Evolutionary conservation across 2,888 invertebrate species (phyloP).

Genomic region (Unio delphinus): DNA sequence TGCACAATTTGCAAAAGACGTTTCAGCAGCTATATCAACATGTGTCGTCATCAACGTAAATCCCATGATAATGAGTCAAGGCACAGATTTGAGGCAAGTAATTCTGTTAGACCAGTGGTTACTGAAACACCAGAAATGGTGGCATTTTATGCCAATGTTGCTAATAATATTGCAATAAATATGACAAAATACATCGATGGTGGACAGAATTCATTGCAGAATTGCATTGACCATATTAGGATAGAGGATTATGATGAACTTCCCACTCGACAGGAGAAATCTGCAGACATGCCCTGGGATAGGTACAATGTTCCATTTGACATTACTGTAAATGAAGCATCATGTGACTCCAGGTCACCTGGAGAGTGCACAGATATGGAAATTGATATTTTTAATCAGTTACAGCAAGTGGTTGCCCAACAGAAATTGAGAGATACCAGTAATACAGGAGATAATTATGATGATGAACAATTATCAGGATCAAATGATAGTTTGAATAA

Average conservation of each 20-base stretch:
- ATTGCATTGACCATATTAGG: conserved; percentile 43
- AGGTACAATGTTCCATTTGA: conserved; percentile 56
- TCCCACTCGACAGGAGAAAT: conserved; percentile 12
- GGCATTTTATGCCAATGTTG: conserved; percentile 84
- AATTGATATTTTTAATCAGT: too few relatives aligned
- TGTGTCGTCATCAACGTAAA: conserved; percentile 71
- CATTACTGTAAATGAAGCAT: too few relatives aligned
- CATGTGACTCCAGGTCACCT: too few relatives aligned
- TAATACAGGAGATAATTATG: too few relatives aligned
- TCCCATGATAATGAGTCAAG: conserved; percentile 56
- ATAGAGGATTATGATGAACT: conserved; percentile 30
- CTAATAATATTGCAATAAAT: conserved; percentile 84
- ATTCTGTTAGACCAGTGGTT: conserved; percentile 11
- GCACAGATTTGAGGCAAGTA: conserved; percentile 17
- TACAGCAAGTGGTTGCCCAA: too few relatives aligned
- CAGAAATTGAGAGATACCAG: too few relatives aligned
- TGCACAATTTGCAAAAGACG: conserved; percentile 71
- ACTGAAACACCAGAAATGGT: conserved; percentile 37
- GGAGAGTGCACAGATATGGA: too few relatives aligned
- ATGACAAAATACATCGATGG: conserved; percentile 88
- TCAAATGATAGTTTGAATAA: conserved; percentile 3
- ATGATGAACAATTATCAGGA: too few relatives aligned
- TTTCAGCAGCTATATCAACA: conserved; percentile 70
- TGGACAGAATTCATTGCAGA: conserved; percentile 76
- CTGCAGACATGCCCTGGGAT: conserved; percentile 38